Percentiles rank a stretch among this genome's conserved stretches.
Conservation (phyloP, 2,888 invertebrate genomes). For the Balanococcus diminutus region DNA sequence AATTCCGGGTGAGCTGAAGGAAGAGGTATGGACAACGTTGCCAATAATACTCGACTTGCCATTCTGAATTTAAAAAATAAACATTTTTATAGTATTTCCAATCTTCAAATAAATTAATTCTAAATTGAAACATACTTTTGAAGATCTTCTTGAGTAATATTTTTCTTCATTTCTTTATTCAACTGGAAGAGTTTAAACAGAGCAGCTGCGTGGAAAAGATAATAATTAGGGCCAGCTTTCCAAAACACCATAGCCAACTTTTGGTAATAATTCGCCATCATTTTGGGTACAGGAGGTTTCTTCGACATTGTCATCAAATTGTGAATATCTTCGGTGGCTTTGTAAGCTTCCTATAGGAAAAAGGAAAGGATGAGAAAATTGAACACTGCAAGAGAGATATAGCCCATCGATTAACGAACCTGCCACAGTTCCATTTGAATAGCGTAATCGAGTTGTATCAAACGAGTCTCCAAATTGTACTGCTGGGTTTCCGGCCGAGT, state of each 20-base stretch:
- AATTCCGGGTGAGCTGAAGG: conserved; percentile 95
- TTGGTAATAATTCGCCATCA: conserved; percentile 98
- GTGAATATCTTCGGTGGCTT: conserved; percentile 98
- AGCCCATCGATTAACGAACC: conserved; percentile 64
- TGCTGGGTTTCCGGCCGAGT: conserved; percentile 97
- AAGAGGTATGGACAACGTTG: conserved; percentile 92
- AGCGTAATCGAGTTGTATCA: conserved; percentile 94
- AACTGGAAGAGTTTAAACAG: conserved; percentile 91
- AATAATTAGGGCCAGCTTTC: conserved; percentile 90
- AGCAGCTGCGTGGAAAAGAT: conserved; percentile 96
- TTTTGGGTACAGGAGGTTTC: conserved; percentile 93
- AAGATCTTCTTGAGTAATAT: conserved; percentile 89
- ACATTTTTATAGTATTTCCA: no score
- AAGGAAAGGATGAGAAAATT: conserved; percentile 45
- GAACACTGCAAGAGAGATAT: not conserved
- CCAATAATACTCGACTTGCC: conserved; percentile 93
- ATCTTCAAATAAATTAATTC: conserved; percentile 60
- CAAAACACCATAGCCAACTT: conserved; percentile 98
- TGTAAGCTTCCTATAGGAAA: conserved; percentile 82
- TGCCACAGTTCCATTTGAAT: conserved; percentile 99
- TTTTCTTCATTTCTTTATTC: conserved; percentile 95
- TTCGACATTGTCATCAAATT: conserved; percentile 95
- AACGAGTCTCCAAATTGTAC: conserved; percentile 92
- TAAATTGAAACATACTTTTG: no score
- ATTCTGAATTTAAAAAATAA: conserved; percentile 69